These are phyloP conservation scores for Aphelocoma coerulescens DNA, from an alignment of 2,113 vertebrate species.

Conservation along the genomic window DNA sequence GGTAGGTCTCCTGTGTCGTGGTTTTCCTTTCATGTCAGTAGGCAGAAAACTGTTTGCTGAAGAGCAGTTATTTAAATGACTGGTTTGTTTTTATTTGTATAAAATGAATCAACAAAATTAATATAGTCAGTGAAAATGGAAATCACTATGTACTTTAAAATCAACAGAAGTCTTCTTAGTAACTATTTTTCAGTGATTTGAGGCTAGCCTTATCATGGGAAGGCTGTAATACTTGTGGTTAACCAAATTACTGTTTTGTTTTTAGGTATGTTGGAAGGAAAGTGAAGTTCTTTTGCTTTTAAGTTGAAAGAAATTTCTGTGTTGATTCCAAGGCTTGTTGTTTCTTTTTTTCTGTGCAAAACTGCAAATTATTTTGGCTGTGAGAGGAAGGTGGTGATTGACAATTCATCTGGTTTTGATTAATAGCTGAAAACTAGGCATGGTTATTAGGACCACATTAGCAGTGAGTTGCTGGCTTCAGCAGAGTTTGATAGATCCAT, in stretches of 20 bases:
- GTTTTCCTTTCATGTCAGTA: slow-evolving; percentile 8
- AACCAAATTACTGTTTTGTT: slow-evolving; percentile 55
- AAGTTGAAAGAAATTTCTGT: background rate
- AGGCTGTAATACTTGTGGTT: slow-evolving; percentile 57
- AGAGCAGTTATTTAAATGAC: slow-evolving; percentile 33
- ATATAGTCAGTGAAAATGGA: slow-evolving; percentile 15
- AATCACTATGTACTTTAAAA: background rate
- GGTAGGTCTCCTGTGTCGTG: background rate
- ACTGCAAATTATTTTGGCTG: slow-evolving; percentile 14
- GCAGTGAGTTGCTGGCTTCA: background rate
- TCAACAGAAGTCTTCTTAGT: slow-evolving; percentile 33
- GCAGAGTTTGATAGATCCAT: background rate
- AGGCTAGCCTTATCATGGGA: slow-evolving; percentile 28
- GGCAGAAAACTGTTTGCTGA: background rate
- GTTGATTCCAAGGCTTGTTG: background rate
- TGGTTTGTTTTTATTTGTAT: slow-evolving; percentile 22
- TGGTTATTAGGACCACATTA: background rate
- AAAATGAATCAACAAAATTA: slow-evolving; percentile 23
- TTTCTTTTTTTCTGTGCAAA: background rate
- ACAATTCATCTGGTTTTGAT: background rate
- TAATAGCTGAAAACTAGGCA: background rate
- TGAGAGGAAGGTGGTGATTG: background rate
- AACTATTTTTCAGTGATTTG: slow-evolving; percentile 55
- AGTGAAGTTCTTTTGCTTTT: slow-evolving; percentile 30
- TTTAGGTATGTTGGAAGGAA: slow-evolving; percentile 44